phyloP scores from a whole-genome alignment of 2,888 invertebrate species.

The Coremacera marginata region DNA sequence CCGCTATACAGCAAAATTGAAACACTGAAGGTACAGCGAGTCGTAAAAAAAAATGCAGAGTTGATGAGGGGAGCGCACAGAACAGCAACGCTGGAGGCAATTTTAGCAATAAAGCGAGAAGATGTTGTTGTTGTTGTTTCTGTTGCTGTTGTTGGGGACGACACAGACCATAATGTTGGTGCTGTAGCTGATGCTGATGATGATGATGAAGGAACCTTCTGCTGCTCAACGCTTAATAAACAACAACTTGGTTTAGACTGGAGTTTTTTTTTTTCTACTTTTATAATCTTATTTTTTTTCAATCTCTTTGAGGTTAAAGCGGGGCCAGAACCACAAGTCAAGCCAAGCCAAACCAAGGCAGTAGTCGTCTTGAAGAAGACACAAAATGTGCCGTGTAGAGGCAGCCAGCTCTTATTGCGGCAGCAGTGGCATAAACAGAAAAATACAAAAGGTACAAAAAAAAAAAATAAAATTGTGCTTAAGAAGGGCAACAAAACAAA shows the following conservation, averaged over 20 bases:
- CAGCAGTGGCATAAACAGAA: not conserved
- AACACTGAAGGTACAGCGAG: not conserved
- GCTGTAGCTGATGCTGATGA: not conserved
- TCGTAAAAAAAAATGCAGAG: not conserved
- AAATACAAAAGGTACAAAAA: not conserved
- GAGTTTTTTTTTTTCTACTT: too few species aligned
- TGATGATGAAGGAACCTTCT: not conserved
- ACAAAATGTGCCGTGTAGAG: too few species aligned
- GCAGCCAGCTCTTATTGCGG: not conserved
- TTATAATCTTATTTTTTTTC: too few species aligned
- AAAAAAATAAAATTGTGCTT: not conserved
- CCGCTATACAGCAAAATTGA: not conserved
- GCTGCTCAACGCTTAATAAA: not conserved
- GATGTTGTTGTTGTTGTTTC: constrained; percentile 13
- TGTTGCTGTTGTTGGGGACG: not conserved
- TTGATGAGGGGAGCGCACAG: not conserved
- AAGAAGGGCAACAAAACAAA: not conserved
- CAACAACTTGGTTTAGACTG: too few species aligned
- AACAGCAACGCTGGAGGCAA: not conserved
- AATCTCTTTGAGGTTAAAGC: too few species aligned
- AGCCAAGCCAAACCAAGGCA: too few species aligned
- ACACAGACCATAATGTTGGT: not conserved
- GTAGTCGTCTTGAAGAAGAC: too few species aligned
- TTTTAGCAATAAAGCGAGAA: constrained; percentile 1
- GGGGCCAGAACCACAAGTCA: too few species aligned